phyloP scores from a whole-genome alignment of 2,888 invertebrate species.

The Drosophila longiperda region DNA sequence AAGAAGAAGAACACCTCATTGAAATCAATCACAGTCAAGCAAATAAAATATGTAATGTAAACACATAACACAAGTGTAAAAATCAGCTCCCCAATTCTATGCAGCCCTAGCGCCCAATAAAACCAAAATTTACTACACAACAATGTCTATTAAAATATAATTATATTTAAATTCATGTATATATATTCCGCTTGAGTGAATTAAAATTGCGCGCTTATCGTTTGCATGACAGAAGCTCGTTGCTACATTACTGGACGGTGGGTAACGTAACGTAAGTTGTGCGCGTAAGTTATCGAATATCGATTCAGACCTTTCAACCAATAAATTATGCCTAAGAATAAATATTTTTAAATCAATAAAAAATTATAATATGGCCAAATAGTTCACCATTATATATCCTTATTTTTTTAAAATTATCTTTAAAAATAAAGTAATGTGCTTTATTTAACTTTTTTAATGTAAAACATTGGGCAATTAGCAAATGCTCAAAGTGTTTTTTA shows the following conservation, averaged over 20 bases:
- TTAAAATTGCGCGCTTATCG: conserved; percentile 10
- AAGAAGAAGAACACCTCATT: conserved; percentile 12
- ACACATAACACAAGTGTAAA: conserved; percentile 48
- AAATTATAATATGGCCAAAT: background rate
- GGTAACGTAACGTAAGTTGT: conserved; percentile 4
- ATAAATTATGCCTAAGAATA: background rate
- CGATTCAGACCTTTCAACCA: background rate
- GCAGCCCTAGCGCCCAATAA: conserved; percentile 41
- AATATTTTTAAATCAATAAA: background rate
- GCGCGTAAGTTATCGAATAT: conserved; percentile 13
- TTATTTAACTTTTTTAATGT: background rate
- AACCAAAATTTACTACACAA: conserved; percentile 25
- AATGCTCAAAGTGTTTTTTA: background rate
- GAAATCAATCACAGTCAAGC: conserved; percentile 37
- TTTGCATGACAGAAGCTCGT: background rate
- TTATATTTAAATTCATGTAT: background rate
- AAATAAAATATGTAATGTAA: conserved; percentile 24
- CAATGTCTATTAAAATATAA: background rate
- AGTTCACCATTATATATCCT: background rate
- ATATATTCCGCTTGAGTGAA: background rate
- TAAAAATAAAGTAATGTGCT: too few relatives aligned
- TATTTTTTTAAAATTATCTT: background rate
- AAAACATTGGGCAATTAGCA: background rate
- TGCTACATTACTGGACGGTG: conserved; percentile 6
- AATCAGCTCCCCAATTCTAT: conserved; percentile 38